Evolutionary conservation across 2,797 vertebrate genomes (phyloP).

Genomic region (Labroides dimidiatus): DNA sequence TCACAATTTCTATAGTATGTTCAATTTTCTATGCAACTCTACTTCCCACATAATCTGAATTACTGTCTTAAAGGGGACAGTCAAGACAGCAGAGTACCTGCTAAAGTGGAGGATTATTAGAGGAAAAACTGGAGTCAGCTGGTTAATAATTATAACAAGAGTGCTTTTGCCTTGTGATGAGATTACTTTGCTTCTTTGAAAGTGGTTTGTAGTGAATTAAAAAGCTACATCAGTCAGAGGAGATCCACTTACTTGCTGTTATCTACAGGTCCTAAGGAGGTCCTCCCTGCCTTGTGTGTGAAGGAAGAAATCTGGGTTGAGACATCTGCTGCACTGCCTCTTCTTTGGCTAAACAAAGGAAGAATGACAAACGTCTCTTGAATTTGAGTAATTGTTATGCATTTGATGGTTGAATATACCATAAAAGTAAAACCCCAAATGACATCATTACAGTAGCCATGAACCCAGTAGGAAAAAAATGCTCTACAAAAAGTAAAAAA

Average conservation of each 20-base stretch:
- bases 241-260: constrained; percentile 41
- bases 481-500: background rate
- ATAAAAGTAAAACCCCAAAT: constrained; percentile 4
- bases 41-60: background rate
- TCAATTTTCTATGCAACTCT: background rate
- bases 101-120: background rate
- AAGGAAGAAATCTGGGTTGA: constrained; percentile 10
- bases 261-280: constrained; percentile 20
- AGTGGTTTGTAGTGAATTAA: background rate
- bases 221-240: constrained; percentile 1
- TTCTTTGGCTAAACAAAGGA: constrained; percentile 11
- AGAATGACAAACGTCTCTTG: constrained; percentile 8
- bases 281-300: background rate
- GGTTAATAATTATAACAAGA: constrained; percentile 40
- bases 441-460: background rate
- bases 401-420: background rate
- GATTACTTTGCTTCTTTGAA: constrained; percentile 13
- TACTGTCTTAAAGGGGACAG: background rate
- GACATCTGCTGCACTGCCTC: constrained; percentile 10
- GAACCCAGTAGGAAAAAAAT: background rate
- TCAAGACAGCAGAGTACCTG: background rate
- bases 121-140: constrained; percentile 35
- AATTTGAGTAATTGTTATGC: constrained; percentile 4
- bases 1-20: background rate
- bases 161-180: background rate